Base-by-base conservation (phyloP, 30 jellyfish, hydroid and myxozoan species). In the Nemopilema nomurai region DNA sequence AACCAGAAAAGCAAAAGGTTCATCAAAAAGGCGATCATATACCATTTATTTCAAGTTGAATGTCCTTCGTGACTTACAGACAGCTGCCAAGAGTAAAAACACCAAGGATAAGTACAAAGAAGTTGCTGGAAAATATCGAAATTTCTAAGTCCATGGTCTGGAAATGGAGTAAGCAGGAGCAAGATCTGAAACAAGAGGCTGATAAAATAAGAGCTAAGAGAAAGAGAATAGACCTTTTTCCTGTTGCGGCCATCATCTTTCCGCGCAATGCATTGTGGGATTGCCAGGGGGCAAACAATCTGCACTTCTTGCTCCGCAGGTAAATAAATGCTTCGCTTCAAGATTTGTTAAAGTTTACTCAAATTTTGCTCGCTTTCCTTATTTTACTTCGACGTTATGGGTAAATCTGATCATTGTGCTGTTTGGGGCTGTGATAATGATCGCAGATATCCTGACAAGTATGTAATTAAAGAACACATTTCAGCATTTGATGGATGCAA, bases 121-220 rank as follows among this genome's bases (percentile, higher is more conserved):
- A 0, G 49, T 66, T 49, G 89, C 81, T 1, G 81, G 28, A 63
- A 79, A 66, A 30, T 62, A 79, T n/a, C 41, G n/a, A 64, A 67
- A 64, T 79, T 65, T 28, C 80, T 8, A 77, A 77, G 50, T 51
- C 87, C 52, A 64, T 79, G 81, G 89, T 79, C 49, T 79, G 89
- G 81, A 79, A 79, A 79, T 79, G 81, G 89, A 79, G 72, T 28
- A 79, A 64, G 71, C 89, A 79, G 89, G 72, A 79, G 41, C 81
- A 65, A 29, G 81, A 79, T 29, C 81, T 79, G 72, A 30, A 29
- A 79, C 71, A 32, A 64, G 81, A 79, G 86, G 86, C 86, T 49
- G 86, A 76, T 51, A 49, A 57, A 18, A 4, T 74, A 33, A 31
- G 71, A 62, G 52, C 81, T 7, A 79, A 79, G 82, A 79, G 71